A percentile compares a stretch with the other conserved stretches of the same genome.
Conservation (phyloP, 1,140 invertebrate genomes). For the Nasonia longicornis region DNA sequence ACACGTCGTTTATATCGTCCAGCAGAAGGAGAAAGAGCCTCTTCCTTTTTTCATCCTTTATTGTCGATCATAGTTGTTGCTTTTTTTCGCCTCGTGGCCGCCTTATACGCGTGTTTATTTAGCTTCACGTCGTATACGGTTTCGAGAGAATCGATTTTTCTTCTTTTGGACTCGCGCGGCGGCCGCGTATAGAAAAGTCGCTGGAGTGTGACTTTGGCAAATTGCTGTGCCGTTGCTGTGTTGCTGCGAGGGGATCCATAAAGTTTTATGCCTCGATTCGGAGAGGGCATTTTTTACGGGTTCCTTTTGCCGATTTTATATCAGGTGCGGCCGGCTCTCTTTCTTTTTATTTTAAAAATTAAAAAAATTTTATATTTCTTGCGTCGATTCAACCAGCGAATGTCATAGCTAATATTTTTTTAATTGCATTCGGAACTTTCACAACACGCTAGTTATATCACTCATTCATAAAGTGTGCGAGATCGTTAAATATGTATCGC, state of each 20-base stretch:
- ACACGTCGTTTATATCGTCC: conserved; percentile 24
- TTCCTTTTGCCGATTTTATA: neutral
- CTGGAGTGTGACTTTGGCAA: conserved; percentile 45
- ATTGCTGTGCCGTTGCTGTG: conserved; percentile 21
- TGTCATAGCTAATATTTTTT: too few relatives aligned
- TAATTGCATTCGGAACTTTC: too few relatives aligned
- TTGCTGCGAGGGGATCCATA: neutral
- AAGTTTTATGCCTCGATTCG: conserved; percentile 31
- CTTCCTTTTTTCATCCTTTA: neutral
- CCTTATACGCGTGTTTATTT: conserved; percentile 5
- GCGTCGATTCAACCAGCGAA: too few relatives aligned
- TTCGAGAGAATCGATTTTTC: conserved; percentile 9
- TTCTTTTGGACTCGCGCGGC: neutral
- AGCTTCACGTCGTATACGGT: neutral
- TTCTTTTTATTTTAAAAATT: neutral
- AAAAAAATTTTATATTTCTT: too few relatives aligned
- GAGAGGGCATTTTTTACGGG: neutral
- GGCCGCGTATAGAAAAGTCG: conserved; percentile 23
- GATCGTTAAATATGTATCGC: neutral
- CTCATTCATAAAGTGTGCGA: neutral
- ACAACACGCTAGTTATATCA: neutral
- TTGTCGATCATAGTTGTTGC: neutral
- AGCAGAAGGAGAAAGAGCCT: neutral
- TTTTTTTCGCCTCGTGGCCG: neutral
- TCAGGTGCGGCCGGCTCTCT: neutral